phyloP scores from a whole-genome alignment of 2,888 invertebrate genomes.

The Dryococelus australis region DNA sequence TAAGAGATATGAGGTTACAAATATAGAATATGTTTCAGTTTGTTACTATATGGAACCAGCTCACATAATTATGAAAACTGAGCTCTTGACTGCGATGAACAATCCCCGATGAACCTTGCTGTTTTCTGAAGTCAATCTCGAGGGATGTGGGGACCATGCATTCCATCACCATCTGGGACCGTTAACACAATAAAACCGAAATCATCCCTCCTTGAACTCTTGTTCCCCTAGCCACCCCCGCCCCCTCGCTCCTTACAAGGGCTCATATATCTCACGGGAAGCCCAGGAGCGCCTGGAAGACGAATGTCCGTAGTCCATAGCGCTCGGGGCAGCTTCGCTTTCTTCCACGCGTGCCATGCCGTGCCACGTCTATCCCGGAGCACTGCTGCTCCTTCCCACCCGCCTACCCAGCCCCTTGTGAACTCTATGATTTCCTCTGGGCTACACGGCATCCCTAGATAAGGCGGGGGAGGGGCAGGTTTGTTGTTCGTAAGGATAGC shows the following conservation, averaged over 20 bases:
- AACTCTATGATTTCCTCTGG: not conserved
- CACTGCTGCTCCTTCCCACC: not conserved
- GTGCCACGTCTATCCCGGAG: not conserved
- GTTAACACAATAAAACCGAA: not conserved
- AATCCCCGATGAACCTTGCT: too few species aligned
- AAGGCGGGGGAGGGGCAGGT: not conserved
- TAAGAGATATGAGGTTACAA: too few species aligned
- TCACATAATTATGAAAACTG: too few species aligned
- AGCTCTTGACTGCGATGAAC: too few species aligned
- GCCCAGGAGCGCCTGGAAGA: not conserved
- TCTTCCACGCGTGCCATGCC: not conserved
- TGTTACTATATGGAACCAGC: too few species aligned
- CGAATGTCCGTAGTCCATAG: not conserved
- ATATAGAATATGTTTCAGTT: too few species aligned
- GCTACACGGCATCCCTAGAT: not conserved
- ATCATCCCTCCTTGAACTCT: not conserved
- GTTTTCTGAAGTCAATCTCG: too few species aligned
- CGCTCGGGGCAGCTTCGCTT: not conserved
- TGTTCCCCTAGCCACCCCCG: not conserved
- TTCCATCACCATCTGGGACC: too few species aligned
- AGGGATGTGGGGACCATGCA: too few species aligned
- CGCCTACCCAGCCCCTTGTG: not conserved
- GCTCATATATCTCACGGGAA: not conserved
- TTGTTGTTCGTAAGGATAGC: not conserved
- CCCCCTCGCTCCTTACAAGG: not conserved